A percentile compares a stretch with the other conserved stretches of the same genome.
phyloP scores from a whole-genome alignment of 2,113 vertebrate genomes.

The Caranx melampygus region DNA sequence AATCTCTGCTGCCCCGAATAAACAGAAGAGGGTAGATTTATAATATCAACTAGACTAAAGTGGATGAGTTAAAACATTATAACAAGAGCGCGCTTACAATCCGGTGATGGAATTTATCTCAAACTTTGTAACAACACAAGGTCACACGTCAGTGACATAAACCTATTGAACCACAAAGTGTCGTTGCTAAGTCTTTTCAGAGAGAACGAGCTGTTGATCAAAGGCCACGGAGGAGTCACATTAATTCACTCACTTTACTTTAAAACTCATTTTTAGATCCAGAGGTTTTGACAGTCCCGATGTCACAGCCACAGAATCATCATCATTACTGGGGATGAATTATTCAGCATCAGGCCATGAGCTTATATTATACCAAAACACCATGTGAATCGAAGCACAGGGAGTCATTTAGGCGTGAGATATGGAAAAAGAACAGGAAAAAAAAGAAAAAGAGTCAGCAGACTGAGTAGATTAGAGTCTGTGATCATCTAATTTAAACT shows the following conservation, averaged over 20 bases:
- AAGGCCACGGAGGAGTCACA: conserved; percentile 3
- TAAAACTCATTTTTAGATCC: conserved; percentile 14
- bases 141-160: background rate
- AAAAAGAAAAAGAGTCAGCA: background rate
- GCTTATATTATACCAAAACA: conserved; percentile 25
- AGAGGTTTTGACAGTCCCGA: background rate
- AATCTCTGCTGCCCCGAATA: background rate
- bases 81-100: background rate
- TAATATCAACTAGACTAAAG: background rate
- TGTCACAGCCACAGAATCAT: conserved; percentile 13
- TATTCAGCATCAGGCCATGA: conserved; percentile 18
- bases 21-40: background rate
- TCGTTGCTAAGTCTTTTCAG: background rate
- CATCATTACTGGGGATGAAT: conserved; percentile 20
- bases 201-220: conserved; percentile 24
- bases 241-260: background rate
- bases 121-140: background rate
- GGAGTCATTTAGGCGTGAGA: conserved; percentile 21
- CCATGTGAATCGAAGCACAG: conserved; percentile 24
- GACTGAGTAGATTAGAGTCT: conserved; percentile 26
- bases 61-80: background rate
- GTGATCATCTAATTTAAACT: conserved; percentile 52
- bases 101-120: too few relatives aligned
- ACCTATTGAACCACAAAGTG: background rate
- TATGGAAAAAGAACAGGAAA: background rate